Base-by-base conservation (phyloP, 1,140 invertebrate species). In the Drosophila biarmipes region DNA sequence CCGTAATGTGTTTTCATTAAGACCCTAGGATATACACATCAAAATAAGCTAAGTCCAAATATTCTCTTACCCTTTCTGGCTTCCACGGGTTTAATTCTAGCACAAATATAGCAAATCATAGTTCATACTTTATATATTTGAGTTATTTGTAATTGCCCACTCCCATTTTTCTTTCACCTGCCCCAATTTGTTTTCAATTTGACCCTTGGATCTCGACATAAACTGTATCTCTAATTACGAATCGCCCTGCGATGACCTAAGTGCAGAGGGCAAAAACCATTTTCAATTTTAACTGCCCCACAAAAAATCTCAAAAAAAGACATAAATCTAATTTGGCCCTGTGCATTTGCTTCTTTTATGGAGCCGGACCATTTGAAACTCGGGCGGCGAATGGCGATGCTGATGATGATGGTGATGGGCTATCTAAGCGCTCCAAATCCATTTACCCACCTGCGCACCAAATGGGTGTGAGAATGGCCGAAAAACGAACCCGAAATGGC, bases 301-400 rank as follows among this genome's bases (percentile, higher is more conserved):
- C 46, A 46, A 62, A 73, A 75, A 86, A 86, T 81, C 56, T 76
- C 35, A 34, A 69, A 63, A 62, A 62, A 80, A 67, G 49, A 69
- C 78, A 86, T 81, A 78, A 86, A 86, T 86, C 81, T 81, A 86
- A 86, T 87, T 86, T 85, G 81, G 45, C 61, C 51, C 58, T 82
- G 57, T 53, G 56, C 68, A 73, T 73, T 73, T 54, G 59, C n/a
- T 56, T 48, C 40, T 74, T 86, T 86, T 87, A 78, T 75, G 78
- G 66, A 59, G 53, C 73, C 63, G 56, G 59, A 43, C 53, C 45
- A 61, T 35, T 46, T 59, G 48, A 64, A 46, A 69, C 43, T 52
- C 45, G 61, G 68, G 62, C 61, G 63, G 53, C 43, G 43, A 62
- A 52, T 66, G 56, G 42, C 53, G 52, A 54, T 73, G 58, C 67